Base-by-base conservation (phyloP, 2,888 invertebrate species). In the Ochropleura plecta region DNA sequence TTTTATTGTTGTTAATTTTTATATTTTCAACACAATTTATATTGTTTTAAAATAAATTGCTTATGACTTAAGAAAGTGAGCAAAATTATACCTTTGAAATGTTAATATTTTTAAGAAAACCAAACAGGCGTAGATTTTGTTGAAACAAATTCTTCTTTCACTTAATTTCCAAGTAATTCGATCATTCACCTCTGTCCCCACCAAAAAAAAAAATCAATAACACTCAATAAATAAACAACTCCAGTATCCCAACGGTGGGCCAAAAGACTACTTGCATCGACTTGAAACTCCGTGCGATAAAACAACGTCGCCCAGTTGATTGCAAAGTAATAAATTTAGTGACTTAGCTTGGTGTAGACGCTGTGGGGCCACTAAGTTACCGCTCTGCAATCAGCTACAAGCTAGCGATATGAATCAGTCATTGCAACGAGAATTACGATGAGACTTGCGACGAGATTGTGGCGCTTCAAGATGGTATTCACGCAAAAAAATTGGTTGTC, bases 241-340 rank as follows among this genome's bases (percentile, higher is more conserved):
- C 20, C 7, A 44, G 51, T 40, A n/a, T 73, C 53, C 44, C 65
- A 80, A 60, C 16, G 30, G n/a, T 73, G 64, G 59, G 57, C 40
- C 70, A 72, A 72, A 18, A 67, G 64, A 81, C 67, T 66, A 42
- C 62, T 73, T 46, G 73, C 65, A 81, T 69, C 62, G 46, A 59
- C 42, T 73, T 64, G 57, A 66, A 74, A 66, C 78, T 66, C 55
- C 57, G 55, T 30, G 60, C 30, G 65, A 79, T 83, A 79, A 83
- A 86, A 86, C 60, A 83, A 46, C 59, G 63, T 77, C 83, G 73
- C 51, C 8, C 30, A 68, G 65, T 79, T 83, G 76, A 84, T 83
- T 84, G 77, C 70, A 70, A 68, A 42, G 70, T 69, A 79, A 79
- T 86, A 79, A 79, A 86, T 84, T 72, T 69, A 53, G 69, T 66